Percentiles rank a stretch among this genome's conserved stretches.
Evolutionary conservation across 2,797 vertebrate species (phyloP).

Genomic region (Neostethus bicornis): DNA sequence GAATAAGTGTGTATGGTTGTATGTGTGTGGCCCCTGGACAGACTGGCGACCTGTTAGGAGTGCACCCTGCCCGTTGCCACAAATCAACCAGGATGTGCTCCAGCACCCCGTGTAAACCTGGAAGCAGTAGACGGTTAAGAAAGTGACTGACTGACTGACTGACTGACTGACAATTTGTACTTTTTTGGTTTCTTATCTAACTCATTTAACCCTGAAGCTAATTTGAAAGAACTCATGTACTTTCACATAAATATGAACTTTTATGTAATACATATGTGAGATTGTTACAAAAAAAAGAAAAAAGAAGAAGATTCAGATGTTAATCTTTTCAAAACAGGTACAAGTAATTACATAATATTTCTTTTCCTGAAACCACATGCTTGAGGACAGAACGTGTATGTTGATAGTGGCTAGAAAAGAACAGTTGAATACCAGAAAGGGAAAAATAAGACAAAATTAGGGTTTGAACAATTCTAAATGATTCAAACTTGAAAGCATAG

Average conservation of each 20-base stretch:
- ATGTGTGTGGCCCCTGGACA: no score
- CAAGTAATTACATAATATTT: constrained; percentile 15
- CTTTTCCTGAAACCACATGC: constrained; percentile 25
- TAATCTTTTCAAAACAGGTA: constrained; percentile 28
- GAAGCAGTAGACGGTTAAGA: no score
- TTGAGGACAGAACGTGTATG: constrained; percentile 16
- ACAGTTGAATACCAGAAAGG: neutral
- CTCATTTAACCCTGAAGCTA: constrained; percentile 1
- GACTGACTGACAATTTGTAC: no score
- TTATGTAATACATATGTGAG: constrained; percentile 12
- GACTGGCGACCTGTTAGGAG: no score
- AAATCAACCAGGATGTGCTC: no score
- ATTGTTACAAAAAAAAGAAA: constrained; percentile 16
- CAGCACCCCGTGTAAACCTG: no score
- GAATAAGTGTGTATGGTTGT: no score
- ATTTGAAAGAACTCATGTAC: neutral
- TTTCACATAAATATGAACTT: neutral
- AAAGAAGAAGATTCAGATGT: constrained; percentile 1
- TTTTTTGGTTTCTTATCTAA: neutral
- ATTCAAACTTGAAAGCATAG: neutral
- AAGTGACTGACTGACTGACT: no score
- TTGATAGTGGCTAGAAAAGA: neutral
- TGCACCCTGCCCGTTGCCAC: no score
- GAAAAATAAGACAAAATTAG: neutral
- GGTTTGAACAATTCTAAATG: neutral